A percentile compares a stretch with the other conserved stretches of the same genome.
Evolutionary conservation across 2,113 vertebrate genomes (phyloP).

Genomic region (Fregata magnificens): DNA sequence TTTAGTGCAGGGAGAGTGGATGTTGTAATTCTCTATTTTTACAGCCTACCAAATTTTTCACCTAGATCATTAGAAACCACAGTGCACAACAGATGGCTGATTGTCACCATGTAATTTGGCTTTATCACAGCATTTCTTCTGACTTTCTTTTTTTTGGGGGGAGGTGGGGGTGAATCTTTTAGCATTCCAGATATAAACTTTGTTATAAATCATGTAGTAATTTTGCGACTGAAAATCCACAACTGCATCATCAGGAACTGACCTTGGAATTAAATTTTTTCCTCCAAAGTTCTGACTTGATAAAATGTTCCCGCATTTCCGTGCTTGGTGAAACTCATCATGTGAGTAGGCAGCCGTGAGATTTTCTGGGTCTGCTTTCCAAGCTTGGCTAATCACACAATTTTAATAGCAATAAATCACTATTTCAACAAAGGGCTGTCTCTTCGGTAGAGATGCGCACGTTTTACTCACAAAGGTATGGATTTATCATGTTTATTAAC

Average conservation of each 20-base stretch:
- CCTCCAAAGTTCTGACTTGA: background rate
- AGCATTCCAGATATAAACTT: background rate
- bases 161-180: background rate
- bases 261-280: conserved; percentile 21
- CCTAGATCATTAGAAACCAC: conserved; percentile 16
- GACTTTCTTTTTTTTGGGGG: background rate
- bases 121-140: background rate
- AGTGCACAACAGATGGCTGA: conserved; percentile 32
- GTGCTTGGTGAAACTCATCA: conserved; percentile 17
- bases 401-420: conserved; percentile 52
- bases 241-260: background rate
- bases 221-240: background rate
- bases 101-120: background rate
- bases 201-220: background rate
- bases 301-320: conserved; percentile 4
- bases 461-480: conserved; percentile 12
- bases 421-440: conserved; percentile 20
- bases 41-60: conserved; percentile 13
- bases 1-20: background rate
- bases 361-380: conserved; percentile 46
- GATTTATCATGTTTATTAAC: conserved; percentile 35
- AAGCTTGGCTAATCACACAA: conserved; percentile 28
- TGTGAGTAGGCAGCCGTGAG: conserved; percentile 6
- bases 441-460: background rate
- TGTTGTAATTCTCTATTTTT: background rate